Evolutionary conservation across 1,140 invertebrate genomes (phyloP).

Genomic region (Reticulitermes speratus): DNA sequence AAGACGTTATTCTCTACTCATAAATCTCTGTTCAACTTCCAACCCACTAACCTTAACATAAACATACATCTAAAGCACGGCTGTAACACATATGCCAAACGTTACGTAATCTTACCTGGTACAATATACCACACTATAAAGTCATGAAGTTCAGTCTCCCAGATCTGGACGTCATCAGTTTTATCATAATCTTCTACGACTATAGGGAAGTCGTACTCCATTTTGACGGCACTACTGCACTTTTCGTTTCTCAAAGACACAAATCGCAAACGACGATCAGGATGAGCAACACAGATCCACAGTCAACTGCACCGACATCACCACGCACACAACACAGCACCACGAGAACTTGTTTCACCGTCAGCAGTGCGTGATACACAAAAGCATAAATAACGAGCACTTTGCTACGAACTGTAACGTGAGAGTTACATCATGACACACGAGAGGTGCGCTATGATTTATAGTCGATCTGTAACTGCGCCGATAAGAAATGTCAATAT

Average conservation of each 20-base stretch:
- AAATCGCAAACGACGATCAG: not conserved
- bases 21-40: too few species aligned
- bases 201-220: conserved; percentile 34
- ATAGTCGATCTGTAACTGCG: not conserved
- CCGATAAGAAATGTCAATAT: not conserved
- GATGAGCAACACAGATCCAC: not conserved
- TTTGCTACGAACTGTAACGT: not conserved
- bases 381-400: not conserved
- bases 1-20: too few species aligned
- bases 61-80: too few species aligned
- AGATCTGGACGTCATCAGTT: conserved; percentile 45
- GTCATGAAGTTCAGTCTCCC: conserved; percentile 45
- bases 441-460: not conserved
- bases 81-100: too few species aligned
- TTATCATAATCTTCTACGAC: conserved; percentile 43
- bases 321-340: not conserved
- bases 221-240: not conserved
- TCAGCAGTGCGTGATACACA: too few species aligned
- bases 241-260: not conserved
- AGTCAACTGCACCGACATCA: not conserved
- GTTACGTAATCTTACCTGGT: conserved; percentile 32
- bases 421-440: not conserved
- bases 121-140: conserved; percentile 50
- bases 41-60: too few species aligned
- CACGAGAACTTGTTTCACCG: not conserved